A percentile compares a stretch with the other conserved stretches of the same genome.
Evolutionary conservation across 1,140 invertebrate genomes (phyloP).

Genomic region (Chironomus tepperi): DNA sequence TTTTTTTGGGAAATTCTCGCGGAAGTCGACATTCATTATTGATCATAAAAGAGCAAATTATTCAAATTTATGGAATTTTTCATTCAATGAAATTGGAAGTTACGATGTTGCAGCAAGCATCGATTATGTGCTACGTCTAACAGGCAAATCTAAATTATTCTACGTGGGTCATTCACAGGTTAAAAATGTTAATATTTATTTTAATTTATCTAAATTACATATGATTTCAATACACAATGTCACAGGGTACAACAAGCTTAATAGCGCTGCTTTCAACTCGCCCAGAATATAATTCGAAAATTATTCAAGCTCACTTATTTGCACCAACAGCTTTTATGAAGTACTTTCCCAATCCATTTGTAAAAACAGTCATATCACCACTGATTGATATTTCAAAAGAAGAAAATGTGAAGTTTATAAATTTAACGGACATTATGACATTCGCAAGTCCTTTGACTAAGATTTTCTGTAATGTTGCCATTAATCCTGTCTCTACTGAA

Average conservation of each 20-base stretch:
- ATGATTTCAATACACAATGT: constrained; percentile 33
- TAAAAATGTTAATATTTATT: no score
- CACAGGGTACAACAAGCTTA: constrained; percentile 55
- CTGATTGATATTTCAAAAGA: no score
- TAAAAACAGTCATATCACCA: no score
- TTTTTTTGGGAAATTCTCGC: constrained; percentile 66
- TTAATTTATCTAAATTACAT: no score
- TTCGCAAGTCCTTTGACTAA: no score
- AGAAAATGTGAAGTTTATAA: no score
- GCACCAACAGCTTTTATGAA: constrained; percentile 46
- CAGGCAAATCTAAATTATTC: constrained; percentile 46
- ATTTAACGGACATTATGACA: no score
- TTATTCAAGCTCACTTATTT: constrained; percentile 44
- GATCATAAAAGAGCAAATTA: constrained; percentile 42
- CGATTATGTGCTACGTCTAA: constrained; percentile 46
- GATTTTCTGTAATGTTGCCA: no score
- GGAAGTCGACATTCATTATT: constrained; percentile 58
- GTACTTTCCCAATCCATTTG: no score
- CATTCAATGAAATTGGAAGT: constrained; percentile 56
- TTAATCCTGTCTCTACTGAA: no score
- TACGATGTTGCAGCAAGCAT: constrained; percentile 52
- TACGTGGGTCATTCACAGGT: constrained; percentile 50
- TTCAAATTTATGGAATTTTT: constrained; percentile 46
- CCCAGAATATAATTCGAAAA: constrained; percentile 52
- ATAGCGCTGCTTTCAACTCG: constrained; percentile 53